Evolutionary conservation across 2,888 invertebrate species (phyloP).

Genomic region (Cataglyphis cursor): DNA sequence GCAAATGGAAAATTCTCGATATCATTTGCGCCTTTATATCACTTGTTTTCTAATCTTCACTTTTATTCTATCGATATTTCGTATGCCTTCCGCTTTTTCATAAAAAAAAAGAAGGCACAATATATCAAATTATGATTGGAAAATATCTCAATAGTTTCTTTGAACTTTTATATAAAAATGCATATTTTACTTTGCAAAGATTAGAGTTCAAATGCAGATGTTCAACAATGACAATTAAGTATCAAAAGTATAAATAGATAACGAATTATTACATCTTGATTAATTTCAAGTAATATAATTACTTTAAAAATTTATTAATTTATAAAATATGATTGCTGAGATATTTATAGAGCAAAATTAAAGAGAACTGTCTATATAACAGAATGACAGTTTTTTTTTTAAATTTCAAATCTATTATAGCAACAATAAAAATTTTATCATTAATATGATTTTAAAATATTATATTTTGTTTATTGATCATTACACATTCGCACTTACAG

Average conservation of each 20-base stretch:
- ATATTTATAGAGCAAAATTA: slow-evolving; percentile 5
- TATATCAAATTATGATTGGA: neutral
- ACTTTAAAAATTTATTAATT: neutral
- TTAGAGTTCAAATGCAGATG: neutral
- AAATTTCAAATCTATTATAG: neutral
- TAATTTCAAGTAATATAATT: slow-evolving; percentile 21
- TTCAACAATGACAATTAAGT: neutral
- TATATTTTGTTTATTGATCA: neutral
- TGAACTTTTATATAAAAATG: neutral
- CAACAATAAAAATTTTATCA: neutral
- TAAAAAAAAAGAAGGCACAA: neutral
- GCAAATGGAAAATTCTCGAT: slow-evolving; percentile 52
- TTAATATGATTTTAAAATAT: neutral
- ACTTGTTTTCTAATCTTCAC: slow-evolving; percentile 35
- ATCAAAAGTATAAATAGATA: neutral
- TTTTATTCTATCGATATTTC: slow-evolving; percentile 21
- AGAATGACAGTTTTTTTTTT: neutral
- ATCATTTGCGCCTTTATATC: neutral
- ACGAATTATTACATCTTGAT: neutral
- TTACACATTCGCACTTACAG: neutral
- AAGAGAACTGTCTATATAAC: neutral
- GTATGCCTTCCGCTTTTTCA: neutral
- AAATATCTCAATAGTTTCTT: neutral
- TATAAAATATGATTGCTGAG: neutral
- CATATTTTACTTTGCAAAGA: neutral